A percentile compares a stretch with the other conserved stretches of the same genome.
Evolutionary conservation across 2,797 vertebrate genomes (phyloP).

Genomic region (Cetoscarus ocellatus): DNA sequence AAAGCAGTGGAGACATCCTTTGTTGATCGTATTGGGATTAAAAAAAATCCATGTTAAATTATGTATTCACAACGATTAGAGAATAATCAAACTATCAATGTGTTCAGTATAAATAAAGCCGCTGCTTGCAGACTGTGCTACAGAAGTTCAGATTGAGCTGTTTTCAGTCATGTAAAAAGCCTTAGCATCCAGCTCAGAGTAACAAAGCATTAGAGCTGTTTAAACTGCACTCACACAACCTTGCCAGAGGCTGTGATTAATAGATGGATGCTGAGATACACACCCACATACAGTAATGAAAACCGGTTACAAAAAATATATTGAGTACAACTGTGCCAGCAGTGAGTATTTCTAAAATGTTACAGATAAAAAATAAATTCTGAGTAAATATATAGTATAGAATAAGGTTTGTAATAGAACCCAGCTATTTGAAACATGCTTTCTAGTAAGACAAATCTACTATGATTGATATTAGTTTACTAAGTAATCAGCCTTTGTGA

Average conservation of each 20-base stretch:
- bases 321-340: conserved; percentile 98
- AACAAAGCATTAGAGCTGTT: conserved; percentile 62
- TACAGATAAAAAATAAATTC: conserved; percentile 93
- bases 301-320: conserved; percentile 86
- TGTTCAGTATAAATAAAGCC: conserved; percentile 80
- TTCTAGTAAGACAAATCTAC: conserved; percentile 67
- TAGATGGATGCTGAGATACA: conserved; percentile 81
- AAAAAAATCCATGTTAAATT: conserved; percentile 59
- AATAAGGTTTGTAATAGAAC: conserved; percentile 95
- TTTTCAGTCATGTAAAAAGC: conserved; percentile 77
- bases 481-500: conserved; percentile 81
- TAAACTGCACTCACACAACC: conserved; percentile 83
- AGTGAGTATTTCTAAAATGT: conserved; percentile 95
- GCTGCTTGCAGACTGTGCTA: conserved; percentile 70
- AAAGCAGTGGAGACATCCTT: conserved; percentile 81
- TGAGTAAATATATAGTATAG: conserved; percentile 91
- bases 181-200: conserved; percentile 78
- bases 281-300: conserved; percentile 78
- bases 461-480: conserved; percentile 70
- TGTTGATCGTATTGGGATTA: conserved; percentile 37
- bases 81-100: conserved; percentile 67
- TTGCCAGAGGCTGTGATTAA: conserved; percentile 88
- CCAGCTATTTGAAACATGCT: conserved; percentile 96
- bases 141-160: conserved; percentile 61
- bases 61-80: conserved; percentile 52